Evolutionary conservation across 2,888 invertebrate genomes (phyloP).

Genomic region (Malthinus seriepunctatus): DNA sequence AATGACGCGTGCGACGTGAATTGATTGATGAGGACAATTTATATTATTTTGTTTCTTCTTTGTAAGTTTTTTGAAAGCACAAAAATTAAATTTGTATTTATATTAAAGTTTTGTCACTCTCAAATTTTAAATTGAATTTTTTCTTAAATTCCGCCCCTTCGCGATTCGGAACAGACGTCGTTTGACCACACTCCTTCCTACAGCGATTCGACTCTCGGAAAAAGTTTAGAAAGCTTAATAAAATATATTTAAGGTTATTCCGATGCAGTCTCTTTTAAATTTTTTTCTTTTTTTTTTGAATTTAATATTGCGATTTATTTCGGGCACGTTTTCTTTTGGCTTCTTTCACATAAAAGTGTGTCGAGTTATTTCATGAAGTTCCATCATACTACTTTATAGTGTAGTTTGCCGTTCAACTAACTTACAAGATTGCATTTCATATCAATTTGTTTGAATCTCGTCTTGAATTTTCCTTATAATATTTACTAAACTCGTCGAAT

Average conservation of each 20-base stretch:
- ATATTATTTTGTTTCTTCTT: slow-evolving; percentile 12
- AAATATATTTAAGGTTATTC: too few relatives aligned
- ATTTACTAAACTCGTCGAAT: slow-evolving; percentile 11
- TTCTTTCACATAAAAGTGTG: not conserved
- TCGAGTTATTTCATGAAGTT: too few relatives aligned
- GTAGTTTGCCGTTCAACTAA: slow-evolving; percentile 19
- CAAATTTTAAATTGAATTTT: too few relatives aligned
- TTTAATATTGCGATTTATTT: slow-evolving; percentile 23
- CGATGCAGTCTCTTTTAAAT: slow-evolving; percentile 2
- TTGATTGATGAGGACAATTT: slow-evolving; percentile 23
- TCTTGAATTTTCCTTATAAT: slow-evolving; percentile 10
- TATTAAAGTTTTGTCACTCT: too few relatives aligned
- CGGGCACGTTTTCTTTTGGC: slow-evolving; percentile 12
- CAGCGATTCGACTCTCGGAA: too few relatives aligned
- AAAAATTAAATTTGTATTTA: too few relatives aligned
- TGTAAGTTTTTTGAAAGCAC: too few relatives aligned
- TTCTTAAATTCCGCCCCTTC: too few relatives aligned
- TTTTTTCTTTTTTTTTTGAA: slow-evolving; percentile 3
- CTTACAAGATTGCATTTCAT: slow-evolving; percentile 21
- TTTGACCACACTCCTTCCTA: too few relatives aligned
- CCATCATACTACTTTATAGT: slow-evolving; percentile 8
- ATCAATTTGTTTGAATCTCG: slow-evolving; percentile 26
- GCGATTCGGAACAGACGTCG: too few relatives aligned
- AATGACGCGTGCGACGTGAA: slow-evolving; percentile 22
- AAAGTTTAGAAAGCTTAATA: too few relatives aligned